phyloP scores from a whole-genome alignment of 53 echinoderm and acorn worm genomes.

The Temnopleurus reevesii region DNA sequence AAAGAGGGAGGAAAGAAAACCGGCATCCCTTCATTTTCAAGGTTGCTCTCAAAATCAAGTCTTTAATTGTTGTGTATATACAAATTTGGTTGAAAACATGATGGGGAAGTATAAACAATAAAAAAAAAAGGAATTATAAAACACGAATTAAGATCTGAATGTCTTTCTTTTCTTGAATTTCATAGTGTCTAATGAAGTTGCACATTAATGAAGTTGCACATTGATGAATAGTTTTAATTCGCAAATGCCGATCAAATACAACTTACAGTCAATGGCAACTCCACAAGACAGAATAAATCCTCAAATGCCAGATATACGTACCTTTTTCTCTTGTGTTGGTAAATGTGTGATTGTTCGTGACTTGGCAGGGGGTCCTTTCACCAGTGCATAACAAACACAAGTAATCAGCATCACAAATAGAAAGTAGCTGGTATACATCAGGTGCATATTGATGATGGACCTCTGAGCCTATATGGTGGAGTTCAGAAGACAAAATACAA shows the following conservation, averaged over 20 bases:
- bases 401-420: slow-evolving; percentile 98
- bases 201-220: neutral
- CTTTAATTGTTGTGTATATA: too few relatives aligned
- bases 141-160: too few relatives aligned
- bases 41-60: too few relatives aligned
- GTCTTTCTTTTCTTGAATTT: too few relatives aligned
- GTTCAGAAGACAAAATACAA: too few relatives aligned
- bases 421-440: slow-evolving; percentile 99
- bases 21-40: too few relatives aligned
- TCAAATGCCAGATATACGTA: slow-evolving; percentile 47
- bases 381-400: slow-evolving; percentile 93
- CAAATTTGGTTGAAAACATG: too few relatives aligned
- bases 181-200: too few relatives aligned
- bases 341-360: slow-evolving; percentile 64
- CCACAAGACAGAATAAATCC: too few relatives aligned
- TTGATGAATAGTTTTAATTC: neutral
- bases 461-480: slow-evolving; percentile 86
- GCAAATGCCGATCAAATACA: neutral
- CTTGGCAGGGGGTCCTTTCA: slow-evolving; percentile 91
- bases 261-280: neutral
- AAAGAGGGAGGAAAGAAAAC: too few relatives aligned
- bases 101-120: too few relatives aligned
- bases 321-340: slow-evolving; percentile 83
- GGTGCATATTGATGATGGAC: slow-evolving; percentile 92
- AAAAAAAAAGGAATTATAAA: too few relatives aligned